phyloP scores from a whole-genome alignment of 2,888 invertebrate genomes.

The Hypercompe scribonia region DNA sequence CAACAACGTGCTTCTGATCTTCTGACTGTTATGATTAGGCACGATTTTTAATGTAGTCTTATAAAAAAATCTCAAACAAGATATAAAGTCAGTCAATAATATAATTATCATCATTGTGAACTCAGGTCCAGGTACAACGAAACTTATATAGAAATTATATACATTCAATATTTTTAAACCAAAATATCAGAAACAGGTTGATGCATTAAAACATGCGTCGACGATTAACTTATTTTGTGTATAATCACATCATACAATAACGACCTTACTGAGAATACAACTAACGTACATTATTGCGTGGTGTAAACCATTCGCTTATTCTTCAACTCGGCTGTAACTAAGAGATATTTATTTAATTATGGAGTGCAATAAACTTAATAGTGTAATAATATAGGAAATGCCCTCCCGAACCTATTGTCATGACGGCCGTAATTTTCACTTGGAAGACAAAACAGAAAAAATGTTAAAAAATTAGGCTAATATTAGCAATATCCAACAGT shows the following conservation, averaged over 20 bases:
- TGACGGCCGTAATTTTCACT: conserved; percentile 70
- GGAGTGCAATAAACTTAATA: conserved; percentile 83
- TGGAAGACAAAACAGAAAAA: conserved; percentile 70
- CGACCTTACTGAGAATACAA: conserved; percentile 27
- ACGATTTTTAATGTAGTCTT: conserved; percentile 22
- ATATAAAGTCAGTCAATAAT: conserved; percentile 13
- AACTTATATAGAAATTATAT: conserved; percentile 45
- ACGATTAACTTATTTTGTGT: conserved; percentile 36
- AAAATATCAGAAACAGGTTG: conserved; percentile 67
- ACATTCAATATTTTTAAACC: conserved; percentile 27
- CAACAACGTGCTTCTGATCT: conserved; percentile 69
- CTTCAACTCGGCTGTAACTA: conserved; percentile 53
- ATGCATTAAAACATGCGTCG: conserved; percentile 52
- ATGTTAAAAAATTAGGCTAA: conserved; percentile 57
- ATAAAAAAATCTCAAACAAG: conserved; percentile 15
- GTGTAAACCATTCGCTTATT: conserved; percentile 28
- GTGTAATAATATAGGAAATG: conserved; percentile 81
- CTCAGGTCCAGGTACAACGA: conserved; percentile 31
- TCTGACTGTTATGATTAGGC: conserved; percentile 45
- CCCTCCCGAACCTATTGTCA: conserved; percentile 72
- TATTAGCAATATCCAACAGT: conserved; percentile 50
- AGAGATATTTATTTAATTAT: conserved; percentile 68
- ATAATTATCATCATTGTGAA: conserved; percentile 12
- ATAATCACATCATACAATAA: conserved; percentile 39
- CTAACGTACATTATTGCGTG: conserved; percentile 36